Base-by-base conservation (phyloP, 2,113 vertebrate species). In the Emydocephalus ijimae region DNA sequence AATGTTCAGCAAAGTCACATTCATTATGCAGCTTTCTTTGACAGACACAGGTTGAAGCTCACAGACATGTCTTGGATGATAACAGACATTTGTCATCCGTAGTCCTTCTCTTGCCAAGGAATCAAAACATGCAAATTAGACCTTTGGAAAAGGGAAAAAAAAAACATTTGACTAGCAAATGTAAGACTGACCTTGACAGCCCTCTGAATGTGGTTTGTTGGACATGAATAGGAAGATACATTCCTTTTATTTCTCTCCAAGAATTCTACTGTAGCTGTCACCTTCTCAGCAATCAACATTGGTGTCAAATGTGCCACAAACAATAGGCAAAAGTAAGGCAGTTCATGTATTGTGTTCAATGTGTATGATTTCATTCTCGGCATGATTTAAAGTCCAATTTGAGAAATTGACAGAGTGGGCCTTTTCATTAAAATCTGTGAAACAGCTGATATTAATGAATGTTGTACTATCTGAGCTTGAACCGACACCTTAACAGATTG, bases 401-500 rank as follows among this genome's bases (percentile, higher is more conserved):
- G 91, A 59, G 39, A 96, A 96, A 93, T 3, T 45, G 45, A 56
- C 57, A 48, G n/a, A 95, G 96, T 90, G 39, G 7, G 89, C 43
- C 54, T 95, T 91, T 93, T 87, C 48, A 91, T 50, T 93, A 69
- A 96, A 94, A 94, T 92, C 1, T 94, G 52, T 93, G 74, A 94
- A 96, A 95, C 0, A 0, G 21, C 57, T 95, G 94, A 95, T 95
- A 97, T 95, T 96, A 96, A 96, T 94, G 86, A 95, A 90, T 95
- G 95, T 94, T 92, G 93, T 12, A 95, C 93, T 95, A 95, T 93
- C 95, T 34, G 94, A 92, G 39, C 85, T 96, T 90, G 81, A 93
- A 97, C 94, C 96, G 94, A 91, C 95, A 96, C 39, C 55, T 95
- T 95, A 95, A 96, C 96, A 95, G 94, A 94, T 92, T 96, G 43